A percentile compares a stretch with the other conserved stretches of the same genome.
phyloP scores from a whole-genome alignment of 2,888 invertebrate genomes.

The Lasioglossum vierecki region DNA sequence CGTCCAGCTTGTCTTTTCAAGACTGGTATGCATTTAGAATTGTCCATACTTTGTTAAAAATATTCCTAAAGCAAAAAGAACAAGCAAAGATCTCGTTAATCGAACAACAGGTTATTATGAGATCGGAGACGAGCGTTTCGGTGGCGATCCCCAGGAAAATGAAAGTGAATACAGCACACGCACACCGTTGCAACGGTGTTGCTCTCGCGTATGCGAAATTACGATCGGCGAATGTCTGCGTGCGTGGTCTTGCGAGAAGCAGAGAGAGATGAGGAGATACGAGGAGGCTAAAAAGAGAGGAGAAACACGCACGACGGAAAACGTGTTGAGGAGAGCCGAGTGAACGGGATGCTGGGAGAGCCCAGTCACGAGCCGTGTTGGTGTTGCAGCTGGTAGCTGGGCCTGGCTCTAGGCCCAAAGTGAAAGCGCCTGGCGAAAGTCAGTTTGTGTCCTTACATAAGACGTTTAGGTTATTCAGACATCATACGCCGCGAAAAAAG shows the following conservation, averaged over 20 bases:
- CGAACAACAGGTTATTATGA: not conserved
- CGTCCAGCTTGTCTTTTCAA: not conserved
- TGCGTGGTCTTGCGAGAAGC: slow-evolving; percentile 2
- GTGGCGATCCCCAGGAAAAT: slow-evolving; percentile 65
- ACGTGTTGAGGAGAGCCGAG: slow-evolving; percentile 61
- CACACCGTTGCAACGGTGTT: slow-evolving; percentile 17
- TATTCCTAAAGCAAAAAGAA: not conserved
- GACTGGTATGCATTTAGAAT: not conserved
- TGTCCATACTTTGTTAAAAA: not conserved
- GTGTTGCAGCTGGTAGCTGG: slow-evolving; percentile 61
- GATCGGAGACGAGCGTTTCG: slow-evolving; percentile 44
- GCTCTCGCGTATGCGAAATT: slow-evolving; percentile 30
- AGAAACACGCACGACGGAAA: slow-evolving; percentile 10
- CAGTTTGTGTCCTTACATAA: slow-evolving; percentile 81
- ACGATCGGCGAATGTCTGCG: not conserved
- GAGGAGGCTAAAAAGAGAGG: not conserved
- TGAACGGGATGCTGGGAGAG: slow-evolving; percentile 82
- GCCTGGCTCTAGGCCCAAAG: slow-evolving; percentile 76
- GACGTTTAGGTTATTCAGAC: slow-evolving; percentile 79
- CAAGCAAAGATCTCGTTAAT: not conserved
- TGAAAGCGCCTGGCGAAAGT: slow-evolving; percentile 84
- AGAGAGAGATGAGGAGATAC: not conserved
- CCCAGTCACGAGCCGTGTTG: slow-evolving; percentile 60
- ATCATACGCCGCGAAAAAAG: slow-evolving; percentile 71
- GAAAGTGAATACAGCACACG: slow-evolving; percentile 70